A percentile compares a stretch with the other conserved stretches of the same genome.
Conservation (phyloP, 2,113 vertebrate genomes). For the Probosciger aterrimus region DNA sequence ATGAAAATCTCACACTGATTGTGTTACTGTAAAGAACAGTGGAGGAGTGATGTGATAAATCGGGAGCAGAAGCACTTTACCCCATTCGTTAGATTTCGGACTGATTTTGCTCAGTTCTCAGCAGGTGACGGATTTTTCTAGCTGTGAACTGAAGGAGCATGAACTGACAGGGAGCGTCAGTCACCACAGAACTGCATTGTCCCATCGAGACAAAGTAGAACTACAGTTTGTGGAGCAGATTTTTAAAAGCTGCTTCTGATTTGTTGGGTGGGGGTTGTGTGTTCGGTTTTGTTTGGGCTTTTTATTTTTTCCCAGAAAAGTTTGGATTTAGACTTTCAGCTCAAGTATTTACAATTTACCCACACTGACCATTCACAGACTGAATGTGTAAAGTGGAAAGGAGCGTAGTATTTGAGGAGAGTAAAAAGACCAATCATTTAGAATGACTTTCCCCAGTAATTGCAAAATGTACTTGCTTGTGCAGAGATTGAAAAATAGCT, state of each 20-base stretch:
- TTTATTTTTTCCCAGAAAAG: not conserved
- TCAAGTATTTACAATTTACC: not conserved
- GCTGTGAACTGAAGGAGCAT: not conserved
- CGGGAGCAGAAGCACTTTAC: not conserved
- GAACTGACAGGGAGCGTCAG: not conserved
- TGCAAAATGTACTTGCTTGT: not conserved
- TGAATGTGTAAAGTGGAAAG: not conserved
- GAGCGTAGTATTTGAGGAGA: not conserved
- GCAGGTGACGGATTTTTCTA: fast-evolving
- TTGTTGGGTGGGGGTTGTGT: not conserved
- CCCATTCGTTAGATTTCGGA: not conserved
- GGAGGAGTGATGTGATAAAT: not conserved
- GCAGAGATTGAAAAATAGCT: not conserved
- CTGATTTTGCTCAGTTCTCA: not conserved
- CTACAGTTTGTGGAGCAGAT: not conserved
- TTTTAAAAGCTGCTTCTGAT: not conserved
- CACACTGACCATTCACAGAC: not conserved
- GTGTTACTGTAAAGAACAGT: not conserved
- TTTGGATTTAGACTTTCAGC: not conserved
- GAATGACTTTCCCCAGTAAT: not conserved
- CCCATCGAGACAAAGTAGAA: not conserved
- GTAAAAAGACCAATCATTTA: not conserved
- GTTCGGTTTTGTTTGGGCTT: not conserved
- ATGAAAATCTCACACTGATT: not conserved
- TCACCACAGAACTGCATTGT: not conserved